Evolutionary conservation across 2,797 vertebrate species (phyloP).

Genomic region (Limosa lapponica): DNA sequence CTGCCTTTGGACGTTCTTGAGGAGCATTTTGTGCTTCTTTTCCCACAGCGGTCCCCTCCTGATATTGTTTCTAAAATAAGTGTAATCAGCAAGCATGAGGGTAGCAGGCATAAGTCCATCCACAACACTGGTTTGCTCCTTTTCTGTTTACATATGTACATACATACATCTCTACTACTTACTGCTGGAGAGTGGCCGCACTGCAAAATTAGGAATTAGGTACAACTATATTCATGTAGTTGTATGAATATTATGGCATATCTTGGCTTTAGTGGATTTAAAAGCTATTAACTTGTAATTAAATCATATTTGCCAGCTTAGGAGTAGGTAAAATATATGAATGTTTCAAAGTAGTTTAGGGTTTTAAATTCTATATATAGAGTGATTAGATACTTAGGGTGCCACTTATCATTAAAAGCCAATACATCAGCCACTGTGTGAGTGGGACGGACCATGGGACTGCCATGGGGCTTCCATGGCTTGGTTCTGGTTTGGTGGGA

Average conservation of each 20-base stretch:
- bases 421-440: background rate
- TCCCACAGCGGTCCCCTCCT: background rate
- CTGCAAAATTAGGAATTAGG: background rate
- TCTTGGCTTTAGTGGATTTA: constrained; percentile 5
- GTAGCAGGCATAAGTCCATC: background rate
- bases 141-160: background rate
- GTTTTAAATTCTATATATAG: constrained; percentile 7
- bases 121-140: background rate
- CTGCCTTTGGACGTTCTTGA: background rate
- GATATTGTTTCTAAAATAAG: background rate
- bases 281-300: background rate
- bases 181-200: background rate
- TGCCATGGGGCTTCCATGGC: background rate
- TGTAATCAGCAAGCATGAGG: background rate
- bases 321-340: constrained; percentile 8
- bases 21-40: constrained; percentile 5
- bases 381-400: constrained; percentile 10
- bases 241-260: background rate
- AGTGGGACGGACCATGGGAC: background rate
- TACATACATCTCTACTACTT: background rate
- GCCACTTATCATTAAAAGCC: background rate
- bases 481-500: background rate
- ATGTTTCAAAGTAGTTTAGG: constrained; percentile 47
- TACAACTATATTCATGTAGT: background rate
- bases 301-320: constrained; percentile 2